Conservation (phyloP, 1,140 invertebrate genomes). For the Anoplophora glabripennis region DNA sequence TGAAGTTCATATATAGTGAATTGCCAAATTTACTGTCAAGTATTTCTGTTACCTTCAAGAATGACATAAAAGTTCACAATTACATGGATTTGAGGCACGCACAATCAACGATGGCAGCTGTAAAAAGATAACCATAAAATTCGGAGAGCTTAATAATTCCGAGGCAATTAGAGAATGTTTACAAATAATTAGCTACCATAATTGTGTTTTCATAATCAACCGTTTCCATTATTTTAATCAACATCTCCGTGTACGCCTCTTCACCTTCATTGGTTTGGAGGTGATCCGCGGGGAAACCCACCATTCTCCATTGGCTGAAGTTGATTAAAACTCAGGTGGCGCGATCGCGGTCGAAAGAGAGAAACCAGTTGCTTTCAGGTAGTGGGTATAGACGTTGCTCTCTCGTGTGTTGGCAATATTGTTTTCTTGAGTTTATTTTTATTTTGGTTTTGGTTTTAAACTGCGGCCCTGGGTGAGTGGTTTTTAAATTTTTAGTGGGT, state of each 20-base stretch:
- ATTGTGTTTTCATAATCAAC: constrained; percentile 44
- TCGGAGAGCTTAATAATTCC: constrained; percentile 13
- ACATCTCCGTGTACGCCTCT: constrained; percentile 22
- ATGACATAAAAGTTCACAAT: too few species aligned
- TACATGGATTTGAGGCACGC: too few species aligned
- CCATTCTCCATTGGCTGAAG: constrained; percentile 19
- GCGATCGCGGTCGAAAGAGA: constrained; percentile 25
- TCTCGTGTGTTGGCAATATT: constrained; percentile 17
- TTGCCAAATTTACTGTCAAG: too few species aligned
- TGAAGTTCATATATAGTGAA: too few species aligned
- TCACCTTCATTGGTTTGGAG: constrained; percentile 25
- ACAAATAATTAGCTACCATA: constrained; percentile 49
- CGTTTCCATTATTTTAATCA: constrained; percentile 48
- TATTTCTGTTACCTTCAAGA: too few species aligned
- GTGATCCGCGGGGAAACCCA: constrained; percentile 1
- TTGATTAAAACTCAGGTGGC: constrained; percentile 29
- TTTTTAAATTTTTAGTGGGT: background rate
- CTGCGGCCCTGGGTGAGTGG: constrained; percentile 43
- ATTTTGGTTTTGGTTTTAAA: constrained; percentile 25
- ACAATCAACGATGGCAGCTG: background rate
- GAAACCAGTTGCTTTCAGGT: constrained; percentile 41
- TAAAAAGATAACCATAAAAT: constrained; percentile 7
- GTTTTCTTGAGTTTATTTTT: constrained; percentile 25
- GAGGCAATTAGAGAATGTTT: constrained; percentile 38
- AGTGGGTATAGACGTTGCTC: constrained; percentile 37